phyloP scores from a whole-genome alignment of 2,113 vertebrate genomes.

The Macroglossus sobrinus region DNA sequence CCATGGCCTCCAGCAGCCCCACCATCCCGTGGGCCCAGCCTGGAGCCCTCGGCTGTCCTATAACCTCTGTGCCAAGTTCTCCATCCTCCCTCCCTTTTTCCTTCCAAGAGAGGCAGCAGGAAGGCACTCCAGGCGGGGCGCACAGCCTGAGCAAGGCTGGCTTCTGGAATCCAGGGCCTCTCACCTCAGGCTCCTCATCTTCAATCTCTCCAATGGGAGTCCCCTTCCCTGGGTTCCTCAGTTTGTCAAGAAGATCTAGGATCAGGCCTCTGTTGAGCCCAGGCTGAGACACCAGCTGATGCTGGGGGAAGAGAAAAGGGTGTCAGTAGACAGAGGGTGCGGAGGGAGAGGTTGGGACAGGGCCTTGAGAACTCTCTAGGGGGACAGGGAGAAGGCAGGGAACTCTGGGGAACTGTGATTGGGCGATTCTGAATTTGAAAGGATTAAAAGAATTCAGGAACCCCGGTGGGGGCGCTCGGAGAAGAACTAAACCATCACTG shows the following conservation, averaged over 20 bases:
- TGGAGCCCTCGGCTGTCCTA: not conserved
- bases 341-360: not conserved
- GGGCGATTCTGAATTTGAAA: not conserved
- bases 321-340: not conserved
- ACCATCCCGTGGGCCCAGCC: not conserved
- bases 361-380: not conserved
- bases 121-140: not conserved
- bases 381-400: not conserved
- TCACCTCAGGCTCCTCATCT: constrained; percentile 90
- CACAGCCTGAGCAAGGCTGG: rapidly evolving
- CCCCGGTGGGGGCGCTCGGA: too few relatives aligned
- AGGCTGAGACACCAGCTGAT: constrained; percentile 85
- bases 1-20: not conserved
- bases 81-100: not conserved
- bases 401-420: not conserved
- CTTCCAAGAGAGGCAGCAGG: not conserved
- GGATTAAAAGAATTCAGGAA: not conserved
- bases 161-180: not conserved
- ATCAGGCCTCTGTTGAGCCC: constrained; percentile 85
- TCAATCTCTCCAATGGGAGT: constrained; percentile 76
- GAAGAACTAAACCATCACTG: not conserved
- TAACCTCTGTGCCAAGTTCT: not conserved
- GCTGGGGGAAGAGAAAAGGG: constrained; percentile 37
- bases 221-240: constrained; percentile 87
- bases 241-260: constrained; percentile 90